Conservation (phyloP, 2,113 vertebrate genomes). For the Larimichthys crocea region DNA sequence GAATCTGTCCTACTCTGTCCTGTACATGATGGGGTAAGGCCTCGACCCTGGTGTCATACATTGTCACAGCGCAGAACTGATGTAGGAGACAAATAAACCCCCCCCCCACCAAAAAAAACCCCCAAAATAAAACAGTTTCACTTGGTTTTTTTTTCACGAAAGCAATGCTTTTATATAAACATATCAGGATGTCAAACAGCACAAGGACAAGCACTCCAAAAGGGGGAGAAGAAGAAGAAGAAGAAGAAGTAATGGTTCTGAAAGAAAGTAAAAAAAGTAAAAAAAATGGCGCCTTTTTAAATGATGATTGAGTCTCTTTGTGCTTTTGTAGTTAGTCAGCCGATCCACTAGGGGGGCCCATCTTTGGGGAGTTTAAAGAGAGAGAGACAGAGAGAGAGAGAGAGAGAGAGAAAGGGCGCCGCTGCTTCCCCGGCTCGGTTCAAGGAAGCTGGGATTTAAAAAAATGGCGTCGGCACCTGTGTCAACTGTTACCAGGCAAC, state of each 20-base stretch:
- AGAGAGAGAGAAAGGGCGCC: constrained; percentile 51
- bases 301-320: constrained; percentile 82
- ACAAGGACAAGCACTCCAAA: constrained; percentile 67
- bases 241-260: constrained; percentile 29
- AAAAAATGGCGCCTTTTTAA: constrained; percentile 53
- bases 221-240: constrained; percentile 21
- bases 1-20: constrained; percentile 60
- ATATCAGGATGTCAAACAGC: constrained; percentile 68
- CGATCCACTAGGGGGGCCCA: constrained; percentile 76
- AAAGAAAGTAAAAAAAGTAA: constrained; percentile 49
- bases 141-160: constrained; percentile 51
- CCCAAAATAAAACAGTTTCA: constrained; percentile 40
- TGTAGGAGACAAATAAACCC: constrained; percentile 42
- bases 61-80: constrained; percentile 84
- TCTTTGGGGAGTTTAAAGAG: constrained; percentile 84
- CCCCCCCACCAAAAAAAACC: not conserved
- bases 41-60: constrained; percentile 84
- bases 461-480: constrained; percentile 65
- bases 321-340: constrained; percentile 83
- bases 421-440: constrained; percentile 44
- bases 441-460: constrained; percentile 44
- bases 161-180: constrained; percentile 67
- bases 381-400: constrained; percentile 50
- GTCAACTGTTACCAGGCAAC: constrained; percentile 63
- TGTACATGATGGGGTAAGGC: constrained; percentile 81